Evolutionary conservation across 1,140 invertebrate genomes (phyloP).

Genomic region (Trachymyrmex cornetzi): DNA sequence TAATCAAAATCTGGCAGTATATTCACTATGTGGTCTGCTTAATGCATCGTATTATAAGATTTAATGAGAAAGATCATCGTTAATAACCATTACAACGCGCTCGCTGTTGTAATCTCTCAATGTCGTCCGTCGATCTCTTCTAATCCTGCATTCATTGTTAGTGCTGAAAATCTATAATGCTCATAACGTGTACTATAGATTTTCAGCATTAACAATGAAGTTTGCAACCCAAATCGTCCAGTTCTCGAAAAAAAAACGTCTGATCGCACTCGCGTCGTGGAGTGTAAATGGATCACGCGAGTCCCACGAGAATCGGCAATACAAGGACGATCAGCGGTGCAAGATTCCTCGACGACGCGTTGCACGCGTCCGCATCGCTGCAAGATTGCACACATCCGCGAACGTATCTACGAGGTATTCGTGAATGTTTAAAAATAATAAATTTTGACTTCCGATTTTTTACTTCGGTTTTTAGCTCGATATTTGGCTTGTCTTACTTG

Average conservation of each 20-base stretch:
- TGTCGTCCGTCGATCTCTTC: no score
- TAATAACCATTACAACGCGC: conserved; percentile 21
- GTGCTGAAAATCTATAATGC: no score
- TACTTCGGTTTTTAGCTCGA: not conserved
- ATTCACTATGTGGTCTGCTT: conserved; percentile 43
- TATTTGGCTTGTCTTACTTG: conserved; percentile 88
- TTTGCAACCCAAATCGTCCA: no score
- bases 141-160: no score
- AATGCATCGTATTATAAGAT: not conserved
- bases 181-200: no score
- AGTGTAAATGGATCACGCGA: conserved; percentile 35
- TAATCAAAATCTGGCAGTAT: conserved; percentile 69
- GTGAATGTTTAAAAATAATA: not conserved
- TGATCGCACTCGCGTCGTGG: not conserved
- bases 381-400: conserved; percentile 95
- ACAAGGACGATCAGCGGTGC: conserved; percentile 54
- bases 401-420: conserved; percentile 90
- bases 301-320: conserved; percentile 58
- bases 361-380: conserved; percentile 95
- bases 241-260: no score
- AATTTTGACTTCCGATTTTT: not conserved
- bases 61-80: conserved; percentile 29
- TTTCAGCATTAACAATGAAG: no score
- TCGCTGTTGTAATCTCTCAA: not conserved
- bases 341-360: conserved; percentile 80